Evolutionary conservation across 2,797 vertebrate genomes (phyloP).

Genomic region (Silurus aristotelis): DNA sequence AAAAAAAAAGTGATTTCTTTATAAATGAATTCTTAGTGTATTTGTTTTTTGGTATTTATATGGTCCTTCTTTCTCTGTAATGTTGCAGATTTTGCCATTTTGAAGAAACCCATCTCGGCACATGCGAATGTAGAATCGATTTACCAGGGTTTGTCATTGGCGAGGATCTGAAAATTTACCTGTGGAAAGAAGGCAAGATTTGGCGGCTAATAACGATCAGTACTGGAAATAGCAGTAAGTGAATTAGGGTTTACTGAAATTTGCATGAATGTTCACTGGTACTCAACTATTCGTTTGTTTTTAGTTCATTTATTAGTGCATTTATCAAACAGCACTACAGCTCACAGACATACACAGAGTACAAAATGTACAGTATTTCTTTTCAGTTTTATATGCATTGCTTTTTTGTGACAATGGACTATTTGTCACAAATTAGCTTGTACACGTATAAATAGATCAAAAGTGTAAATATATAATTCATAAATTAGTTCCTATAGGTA

Average conservation of each 20-base stretch:
- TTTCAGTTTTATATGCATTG: not conserved
- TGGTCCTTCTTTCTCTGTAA: too few relatives aligned
- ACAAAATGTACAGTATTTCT: too few relatives aligned
- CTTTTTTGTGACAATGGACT: too few relatives aligned
- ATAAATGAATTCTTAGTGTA: too few relatives aligned
- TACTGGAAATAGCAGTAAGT: constrained; percentile 49
- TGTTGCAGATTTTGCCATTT: constrained; percentile 30
- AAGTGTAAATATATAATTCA: too few relatives aligned
- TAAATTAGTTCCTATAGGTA: too few relatives aligned
- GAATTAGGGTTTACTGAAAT: not conserved
- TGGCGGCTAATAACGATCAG: not conserved
- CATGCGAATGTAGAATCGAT: constrained; percentile 49
- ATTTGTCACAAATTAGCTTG: too few relatives aligned
- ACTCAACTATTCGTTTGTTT: not conserved
- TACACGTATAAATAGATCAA: too few relatives aligned
- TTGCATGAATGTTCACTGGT: not conserved
- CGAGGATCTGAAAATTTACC: not conserved
- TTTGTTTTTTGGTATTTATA: not conserved
- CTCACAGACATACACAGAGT: not conserved
- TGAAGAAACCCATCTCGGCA: not conserved
- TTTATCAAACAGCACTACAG: not conserved
- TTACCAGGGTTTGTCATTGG: not conserved
- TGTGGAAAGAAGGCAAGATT: constrained; percentile 25
- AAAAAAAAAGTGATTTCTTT: too few relatives aligned
- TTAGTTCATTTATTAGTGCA: not conserved